Base-by-base conservation (phyloP, 2,888 invertebrate genomes). In the Leucoma salicis region DNA sequence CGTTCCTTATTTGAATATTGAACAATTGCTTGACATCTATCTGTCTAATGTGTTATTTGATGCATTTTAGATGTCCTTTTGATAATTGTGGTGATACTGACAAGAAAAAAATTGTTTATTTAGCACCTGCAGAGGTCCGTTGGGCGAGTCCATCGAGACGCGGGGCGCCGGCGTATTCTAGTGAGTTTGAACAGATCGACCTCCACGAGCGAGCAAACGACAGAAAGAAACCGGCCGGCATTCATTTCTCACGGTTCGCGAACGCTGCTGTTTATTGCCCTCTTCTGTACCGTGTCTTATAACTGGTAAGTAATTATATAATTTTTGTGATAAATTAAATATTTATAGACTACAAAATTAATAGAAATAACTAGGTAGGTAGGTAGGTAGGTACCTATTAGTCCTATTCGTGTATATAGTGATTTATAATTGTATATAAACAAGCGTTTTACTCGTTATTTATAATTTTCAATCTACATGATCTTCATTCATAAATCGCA, bases 221-320 rank as follows among this genome's bases (percentile, higher is more conserved):
- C 78, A 79, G 73, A 74, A 70, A 62, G 71, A 70, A 72, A 80
- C 82, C 80, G 79, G 81, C 81, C 82, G 82, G 83, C 81, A 74
- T 78, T 77, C 79, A 74, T 81, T 82, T 84, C 80, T 77, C 80
- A 81, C 80, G 78, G 75, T 76, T 76, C 75, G 76, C 70, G 62
- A 77, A 67, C 67, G 70, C 75, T 75, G 75, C 65, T 64, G 65
- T 73, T 13, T 74, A 70, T 66, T 68, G 57, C 60, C 71, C 61
- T 59, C 62, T 57, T 58, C 57, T 60, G 53, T 62, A 62, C 64
- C 5, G 42, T 53, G 41, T 38, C 50, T n/a, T 62, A 52, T 61
- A 64, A 58, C 57, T 63, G 77, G 83, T 84, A 73, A 77, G 84
- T 78, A 42, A 35, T 24, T 14, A 35, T 39, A 13, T 15, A 16